Evolutionary conservation across 2,888 invertebrate species (phyloP).

Genomic region (Acanthopleura granulata): DNA sequence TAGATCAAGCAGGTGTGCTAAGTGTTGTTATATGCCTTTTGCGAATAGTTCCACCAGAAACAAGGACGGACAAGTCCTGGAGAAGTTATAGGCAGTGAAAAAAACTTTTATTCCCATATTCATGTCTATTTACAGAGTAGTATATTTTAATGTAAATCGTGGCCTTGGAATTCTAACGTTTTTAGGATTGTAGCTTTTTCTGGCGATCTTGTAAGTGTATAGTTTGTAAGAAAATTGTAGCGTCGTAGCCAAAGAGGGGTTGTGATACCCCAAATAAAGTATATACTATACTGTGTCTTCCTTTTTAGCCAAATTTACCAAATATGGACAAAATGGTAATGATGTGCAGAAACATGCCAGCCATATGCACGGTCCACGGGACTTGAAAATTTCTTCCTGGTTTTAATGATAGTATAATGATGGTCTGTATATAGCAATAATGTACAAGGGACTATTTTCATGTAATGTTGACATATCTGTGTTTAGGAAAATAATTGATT

Average conservation of each 20-base stretch:
- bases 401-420: slow-evolving; percentile 7
- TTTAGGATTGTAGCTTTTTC: slow-evolving; percentile 18
- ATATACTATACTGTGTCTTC: slow-evolving; percentile 18
- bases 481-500: slow-evolving; percentile 15
- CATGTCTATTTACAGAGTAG: slow-evolving; percentile 15
- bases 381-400: slow-evolving; percentile 10
- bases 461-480: slow-evolving; percentile 3
- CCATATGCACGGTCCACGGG: slow-evolving; percentile 19
- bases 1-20: not conserved
- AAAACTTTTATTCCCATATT: slow-evolving; percentile 7
- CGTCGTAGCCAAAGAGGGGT: slow-evolving; percentile 13
- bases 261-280: not conserved
- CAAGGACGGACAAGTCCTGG: too few relatives aligned
- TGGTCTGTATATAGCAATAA: slow-evolving; percentile 19
- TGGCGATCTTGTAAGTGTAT: slow-evolving; percentile 16
- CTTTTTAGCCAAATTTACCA: slow-evolving; percentile 17
- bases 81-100: not conserved
- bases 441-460: slow-evolving; percentile 13
- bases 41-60: not conserved
- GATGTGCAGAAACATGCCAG: slow-evolving; percentile 11
- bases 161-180: slow-evolving; percentile 16
- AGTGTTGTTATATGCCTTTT: slow-evolving; percentile 9
- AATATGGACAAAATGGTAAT: slow-evolving; percentile 11
- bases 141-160: slow-evolving; percentile 18
- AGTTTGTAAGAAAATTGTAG: slow-evolving; percentile 6